A percentile compares a stretch with the other conserved stretches of the same genome.
Conservation (phyloP, 2,797 vertebrate genomes). For the Enteromius afrohamiltoni region DNA sequence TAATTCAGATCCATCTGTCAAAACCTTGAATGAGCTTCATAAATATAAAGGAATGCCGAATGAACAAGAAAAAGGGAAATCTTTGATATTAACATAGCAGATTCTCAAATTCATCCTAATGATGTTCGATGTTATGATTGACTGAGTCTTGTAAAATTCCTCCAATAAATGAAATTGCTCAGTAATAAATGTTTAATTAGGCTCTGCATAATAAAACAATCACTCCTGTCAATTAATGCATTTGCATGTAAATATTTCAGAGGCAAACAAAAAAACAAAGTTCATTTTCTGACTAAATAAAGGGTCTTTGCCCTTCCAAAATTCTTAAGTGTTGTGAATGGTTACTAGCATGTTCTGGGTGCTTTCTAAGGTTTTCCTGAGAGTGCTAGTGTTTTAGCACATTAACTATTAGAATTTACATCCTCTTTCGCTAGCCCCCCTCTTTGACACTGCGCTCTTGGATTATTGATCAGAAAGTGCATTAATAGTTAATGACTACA, state of each 20-base stretch:
- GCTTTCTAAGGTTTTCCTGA: neutral
- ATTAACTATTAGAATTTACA: conserved; percentile 20
- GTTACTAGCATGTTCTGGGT: neutral
- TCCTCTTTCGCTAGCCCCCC: conserved; percentile 25
- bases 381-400: no score
- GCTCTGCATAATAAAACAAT: conserved; percentile 47
- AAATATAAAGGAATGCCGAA: neutral
- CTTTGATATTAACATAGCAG: neutral
- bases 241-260: conserved; percentile 45
- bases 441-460: conserved; percentile 53
- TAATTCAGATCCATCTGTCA: conserved; percentile 29
- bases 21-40: conserved; percentile 10
- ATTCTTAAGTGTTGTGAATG: neutral
- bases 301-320: neutral
- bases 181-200: conserved; percentile 53
- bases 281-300: neutral
- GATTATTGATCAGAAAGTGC: conserved; percentile 63
- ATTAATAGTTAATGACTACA: conserved; percentile 61
- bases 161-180: conserved; percentile 11
- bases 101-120: conserved; percentile 6
- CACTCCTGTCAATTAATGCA: conserved; percentile 43
- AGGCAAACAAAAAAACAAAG: conserved; percentile 8
- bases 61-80: conserved; percentile 11
- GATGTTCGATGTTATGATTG: conserved; percentile 9
- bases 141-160: neutral